Evolutionary conservation across 2,797 vertebrate species (phyloP).

Genomic region (Micropoecilia bifurca): DNA sequence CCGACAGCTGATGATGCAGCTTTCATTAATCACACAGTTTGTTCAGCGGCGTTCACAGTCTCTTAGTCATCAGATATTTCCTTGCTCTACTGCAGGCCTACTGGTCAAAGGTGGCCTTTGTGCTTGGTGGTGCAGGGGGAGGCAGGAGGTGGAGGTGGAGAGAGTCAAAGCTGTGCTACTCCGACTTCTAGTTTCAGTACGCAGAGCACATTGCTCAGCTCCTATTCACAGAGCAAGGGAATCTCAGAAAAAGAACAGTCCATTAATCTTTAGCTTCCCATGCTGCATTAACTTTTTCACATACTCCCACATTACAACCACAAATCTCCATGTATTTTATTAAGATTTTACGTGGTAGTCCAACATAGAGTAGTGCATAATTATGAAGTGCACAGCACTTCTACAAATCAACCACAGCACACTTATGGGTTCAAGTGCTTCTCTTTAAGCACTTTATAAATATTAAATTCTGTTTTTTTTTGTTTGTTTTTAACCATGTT

Average conservation of each 20-base stretch:
- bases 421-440: neutral
- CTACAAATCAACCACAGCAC: neutral
- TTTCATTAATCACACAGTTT: constrained; percentile 75
- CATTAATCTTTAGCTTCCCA: constrained; percentile 59
- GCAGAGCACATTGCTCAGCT: constrained; percentile 50
- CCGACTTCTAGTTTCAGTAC: constrained; percentile 23
- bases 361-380: neutral
- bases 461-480: neutral
- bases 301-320: neutral
- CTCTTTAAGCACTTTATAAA: neutral
- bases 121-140: constrained; percentile 22
- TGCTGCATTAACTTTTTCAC: constrained; percentile 7
- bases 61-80: constrained; percentile 81
- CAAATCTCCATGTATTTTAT: constrained; percentile 1
- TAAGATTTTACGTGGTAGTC: neutral
- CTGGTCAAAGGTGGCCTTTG: constrained; percentile 76
- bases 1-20: constrained; percentile 69
- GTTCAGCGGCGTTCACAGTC: constrained; percentile 69
- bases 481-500: neutral
- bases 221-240: constrained; percentile 53
- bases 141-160: neutral
- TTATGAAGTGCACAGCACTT: neutral
- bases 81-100: constrained; percentile 56
- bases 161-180: constrained; percentile 47
- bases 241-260: constrained; percentile 34